phyloP scores from a whole-genome alignment of 2,888 invertebrate species.

The Sipha maydis region DNA sequence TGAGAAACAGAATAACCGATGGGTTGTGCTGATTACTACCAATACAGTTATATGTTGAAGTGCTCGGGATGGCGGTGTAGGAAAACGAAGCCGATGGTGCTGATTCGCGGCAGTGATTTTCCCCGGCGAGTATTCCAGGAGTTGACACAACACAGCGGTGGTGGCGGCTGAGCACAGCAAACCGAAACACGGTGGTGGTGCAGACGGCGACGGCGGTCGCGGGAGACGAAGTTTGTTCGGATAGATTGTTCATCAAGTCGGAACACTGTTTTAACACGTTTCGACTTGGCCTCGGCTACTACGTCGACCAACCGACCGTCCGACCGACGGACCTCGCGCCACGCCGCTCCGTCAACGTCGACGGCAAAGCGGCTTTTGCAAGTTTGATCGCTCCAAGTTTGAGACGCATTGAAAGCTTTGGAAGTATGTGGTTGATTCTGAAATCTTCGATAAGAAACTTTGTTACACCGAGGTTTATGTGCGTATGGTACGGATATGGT shows the following conservation, averaged over 20 bases:
- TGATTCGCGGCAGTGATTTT: too few relatives aligned
- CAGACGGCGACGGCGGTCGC: neutral
- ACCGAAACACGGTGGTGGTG: neutral
- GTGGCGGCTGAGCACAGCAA: neutral
- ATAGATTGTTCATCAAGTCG: constrained; percentile 53
- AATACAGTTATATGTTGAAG: too few relatives aligned
- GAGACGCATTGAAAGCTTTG: constrained; percentile 11
- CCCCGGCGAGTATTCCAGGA: too few relatives aligned
- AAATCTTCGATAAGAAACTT: constrained; percentile 59
- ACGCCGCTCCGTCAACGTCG: neutral
- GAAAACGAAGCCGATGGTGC: too few relatives aligned
- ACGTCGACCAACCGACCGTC: neutral
- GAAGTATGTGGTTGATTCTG: constrained; percentile 51
- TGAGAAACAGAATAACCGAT: too few relatives aligned
- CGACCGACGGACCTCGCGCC: neutral
- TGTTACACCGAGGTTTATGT: constrained; percentile 22
- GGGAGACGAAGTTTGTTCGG: constrained; percentile 27
- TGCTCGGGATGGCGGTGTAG: too few relatives aligned
- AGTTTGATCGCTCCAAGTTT: constrained; percentile 17
- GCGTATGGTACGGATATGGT: neutral
- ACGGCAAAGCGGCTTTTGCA: neutral
- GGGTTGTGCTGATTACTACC: too few relatives aligned
- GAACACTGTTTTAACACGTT: constrained; percentile 44
- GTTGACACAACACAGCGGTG: neutral
- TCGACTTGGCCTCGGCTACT: neutral